A percentile compares a stretch with the other conserved stretches of the same genome.
These are phyloP conservation scores for Meandrina meandrites DNA, from an alignment of 92 coral and sea anemone genomes.

Conservation along the genomic window DNA sequence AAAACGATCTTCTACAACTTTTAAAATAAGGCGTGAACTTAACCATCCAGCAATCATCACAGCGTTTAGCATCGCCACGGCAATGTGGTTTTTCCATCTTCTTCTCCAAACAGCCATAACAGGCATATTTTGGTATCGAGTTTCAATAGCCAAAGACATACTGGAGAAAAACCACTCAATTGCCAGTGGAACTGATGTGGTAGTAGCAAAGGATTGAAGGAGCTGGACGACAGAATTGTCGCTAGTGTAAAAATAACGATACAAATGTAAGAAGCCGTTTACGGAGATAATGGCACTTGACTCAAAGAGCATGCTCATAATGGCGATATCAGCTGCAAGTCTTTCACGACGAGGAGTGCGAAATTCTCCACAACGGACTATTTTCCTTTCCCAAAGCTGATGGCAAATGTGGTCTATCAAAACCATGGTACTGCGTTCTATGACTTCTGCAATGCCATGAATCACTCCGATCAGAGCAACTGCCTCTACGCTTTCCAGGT, in stretches of 20 bases:
- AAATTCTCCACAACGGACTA: background rate
- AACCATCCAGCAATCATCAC: background rate
- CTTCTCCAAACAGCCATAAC: background rate
- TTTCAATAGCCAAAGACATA: background rate
- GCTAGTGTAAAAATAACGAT: background rate
- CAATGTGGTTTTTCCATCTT: background rate
- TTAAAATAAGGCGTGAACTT: background rate
- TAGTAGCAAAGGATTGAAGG: background rate
- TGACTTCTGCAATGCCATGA: background rate
- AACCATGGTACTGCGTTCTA: background rate
- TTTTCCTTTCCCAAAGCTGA: background rate
- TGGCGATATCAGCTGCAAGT: background rate
- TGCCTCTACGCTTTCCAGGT: background rate
- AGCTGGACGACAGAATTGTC: background rate
- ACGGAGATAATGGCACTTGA: background rate
- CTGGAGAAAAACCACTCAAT: background rate
- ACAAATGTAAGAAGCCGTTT: background rate
- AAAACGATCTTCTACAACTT: background rate
- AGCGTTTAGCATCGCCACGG: background rate
- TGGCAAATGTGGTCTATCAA: background rate
- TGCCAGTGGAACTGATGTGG: background rate
- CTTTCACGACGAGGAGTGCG: background rate
- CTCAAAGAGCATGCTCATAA: background rate
- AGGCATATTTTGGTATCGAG: background rate
- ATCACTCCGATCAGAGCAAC: slow-evolving; percentile 10